Percentiles rank a stretch among this genome's conserved stretches.
Evolutionary conservation across 2,888 invertebrate species (phyloP).

Genomic region (Phaedon cochleariae): DNA sequence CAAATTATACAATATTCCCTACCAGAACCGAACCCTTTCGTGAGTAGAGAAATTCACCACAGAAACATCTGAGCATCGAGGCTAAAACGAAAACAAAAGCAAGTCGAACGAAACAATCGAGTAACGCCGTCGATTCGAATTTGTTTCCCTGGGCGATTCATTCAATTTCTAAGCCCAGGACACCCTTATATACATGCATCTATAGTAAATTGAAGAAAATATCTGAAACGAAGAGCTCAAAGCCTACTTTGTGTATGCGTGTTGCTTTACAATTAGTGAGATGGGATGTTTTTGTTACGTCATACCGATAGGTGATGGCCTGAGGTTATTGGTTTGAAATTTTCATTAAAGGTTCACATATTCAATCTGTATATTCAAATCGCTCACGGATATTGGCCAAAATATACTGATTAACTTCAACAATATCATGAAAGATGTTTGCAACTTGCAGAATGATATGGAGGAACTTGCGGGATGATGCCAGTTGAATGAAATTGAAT

Average conservation of each 20-base stretch:
- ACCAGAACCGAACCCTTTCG: conserved; percentile 22
- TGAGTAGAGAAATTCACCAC: conserved; percentile 22
- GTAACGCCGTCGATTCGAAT: conserved; percentile 59
- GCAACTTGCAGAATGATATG: too few species aligned
- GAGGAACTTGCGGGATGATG: too few species aligned
- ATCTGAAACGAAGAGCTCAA: conserved; percentile 38
- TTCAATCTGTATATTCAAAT: conserved; percentile 31
- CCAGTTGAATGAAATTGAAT: too few species aligned
- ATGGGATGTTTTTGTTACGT: conserved; percentile 41
- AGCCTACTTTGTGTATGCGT: conserved; percentile 41
- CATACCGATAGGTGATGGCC: conserved; percentile 42
- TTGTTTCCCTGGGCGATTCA: conserved; percentile 47
- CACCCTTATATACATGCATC: conserved; percentile 29
- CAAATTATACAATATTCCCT: conserved; percentile 13
- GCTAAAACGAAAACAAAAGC: conserved; percentile 47
- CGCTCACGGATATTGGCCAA: conserved; percentile 1
- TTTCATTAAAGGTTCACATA: conserved; percentile 39
- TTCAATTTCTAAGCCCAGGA: conserved; percentile 41
- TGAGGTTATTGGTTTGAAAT: conserved; percentile 42
- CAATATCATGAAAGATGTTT: too few species aligned
- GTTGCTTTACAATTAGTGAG: conserved; percentile 46
- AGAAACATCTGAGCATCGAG: conserved; percentile 45
- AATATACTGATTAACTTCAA: too few species aligned
- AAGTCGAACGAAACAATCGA: conserved; percentile 48
- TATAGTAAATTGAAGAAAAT: conserved; percentile 45